Conservation (phyloP, 2,888 invertebrate genomes). For the Dioctria linearis region DNA sequence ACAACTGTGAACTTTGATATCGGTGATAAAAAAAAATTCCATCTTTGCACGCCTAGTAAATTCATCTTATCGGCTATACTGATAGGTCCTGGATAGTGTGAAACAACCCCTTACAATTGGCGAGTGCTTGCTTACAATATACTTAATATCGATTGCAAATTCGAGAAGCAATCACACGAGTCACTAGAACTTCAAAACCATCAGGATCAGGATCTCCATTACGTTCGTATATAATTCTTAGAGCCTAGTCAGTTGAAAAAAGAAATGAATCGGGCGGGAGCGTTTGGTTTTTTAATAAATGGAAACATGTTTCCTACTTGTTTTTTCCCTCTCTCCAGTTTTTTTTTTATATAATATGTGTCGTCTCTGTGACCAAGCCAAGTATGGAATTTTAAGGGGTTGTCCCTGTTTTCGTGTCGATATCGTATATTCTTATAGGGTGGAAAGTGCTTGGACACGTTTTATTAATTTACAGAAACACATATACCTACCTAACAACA, state of each 20-base stretch:
- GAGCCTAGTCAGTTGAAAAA: conserved; percentile 53
- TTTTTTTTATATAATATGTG: conserved; percentile 49
- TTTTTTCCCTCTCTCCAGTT: conserved; percentile 26
- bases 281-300: conserved; percentile 57
- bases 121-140: conserved; percentile 11
- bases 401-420: conserved; percentile 26
- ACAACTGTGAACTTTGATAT: conserved; percentile 13
- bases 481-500: not conserved
- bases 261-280: conserved; percentile 33
- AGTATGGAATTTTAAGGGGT: conserved; percentile 34
- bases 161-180: conserved; percentile 42
- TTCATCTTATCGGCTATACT: conserved; percentile 48
- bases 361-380: not conserved
- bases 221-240: conserved; percentile 12
- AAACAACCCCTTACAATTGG: conserved; percentile 32
- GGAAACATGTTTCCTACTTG: conserved; percentile 55
- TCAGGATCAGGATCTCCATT: conserved; percentile 48
- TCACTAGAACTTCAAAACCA: not conserved
- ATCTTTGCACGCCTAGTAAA: conserved; percentile 45
- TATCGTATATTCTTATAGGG: conserved; percentile 21
- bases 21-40: conserved; percentile 52
- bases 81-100: conserved; percentile 3
- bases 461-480: conserved; percentile 56
- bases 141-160: conserved; percentile 52
- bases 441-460: conserved; percentile 53